These are phyloP conservation scores for Calonectris borealis DNA, from an alignment of 2,113 vertebrate species.

Conservation along the genomic window DNA sequence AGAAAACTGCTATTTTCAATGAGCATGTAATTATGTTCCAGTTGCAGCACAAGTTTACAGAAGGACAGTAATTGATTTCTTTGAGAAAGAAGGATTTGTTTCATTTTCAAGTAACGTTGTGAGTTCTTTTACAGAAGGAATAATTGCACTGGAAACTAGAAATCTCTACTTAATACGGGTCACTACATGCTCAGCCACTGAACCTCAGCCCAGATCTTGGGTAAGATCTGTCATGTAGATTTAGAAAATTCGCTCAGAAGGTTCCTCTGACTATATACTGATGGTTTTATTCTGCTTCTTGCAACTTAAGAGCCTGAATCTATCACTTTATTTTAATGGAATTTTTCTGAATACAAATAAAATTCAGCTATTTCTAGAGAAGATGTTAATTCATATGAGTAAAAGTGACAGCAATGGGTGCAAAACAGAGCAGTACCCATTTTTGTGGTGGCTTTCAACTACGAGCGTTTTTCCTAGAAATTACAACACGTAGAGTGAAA, in stretches of 20 bases:
- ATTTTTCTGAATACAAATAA: not conserved
- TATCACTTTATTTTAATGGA: not conserved
- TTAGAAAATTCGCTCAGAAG: slow-evolving; percentile 26
- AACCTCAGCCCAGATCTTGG: slow-evolving; percentile 15
- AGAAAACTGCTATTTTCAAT: not conserved
- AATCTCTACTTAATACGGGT: not conserved
- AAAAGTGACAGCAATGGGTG: not conserved
- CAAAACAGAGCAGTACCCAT: not conserved
- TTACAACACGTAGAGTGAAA: not conserved
- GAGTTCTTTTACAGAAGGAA: not conserved
- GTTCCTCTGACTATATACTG: not conserved
- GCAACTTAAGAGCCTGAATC: not conserved
- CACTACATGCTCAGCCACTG: not conserved
- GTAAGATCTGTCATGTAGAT: slow-evolving; percentile 11
- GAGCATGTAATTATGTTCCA: not conserved
- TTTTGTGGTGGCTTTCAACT: not conserved
- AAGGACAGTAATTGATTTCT: not conserved
- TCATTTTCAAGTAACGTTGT: not conserved
- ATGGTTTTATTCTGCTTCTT: not conserved
- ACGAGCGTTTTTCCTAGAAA: not conserved
- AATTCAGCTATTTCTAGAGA: not conserved
- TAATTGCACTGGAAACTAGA: slow-evolving; percentile 36
- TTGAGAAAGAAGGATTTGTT: slow-evolving; percentile 11
- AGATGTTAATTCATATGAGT: not conserved
- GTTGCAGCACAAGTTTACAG: not conserved